phyloP scores from a whole-genome alignment of 2,888 invertebrate genomes.

The Acrobasis repandana region DNA sequence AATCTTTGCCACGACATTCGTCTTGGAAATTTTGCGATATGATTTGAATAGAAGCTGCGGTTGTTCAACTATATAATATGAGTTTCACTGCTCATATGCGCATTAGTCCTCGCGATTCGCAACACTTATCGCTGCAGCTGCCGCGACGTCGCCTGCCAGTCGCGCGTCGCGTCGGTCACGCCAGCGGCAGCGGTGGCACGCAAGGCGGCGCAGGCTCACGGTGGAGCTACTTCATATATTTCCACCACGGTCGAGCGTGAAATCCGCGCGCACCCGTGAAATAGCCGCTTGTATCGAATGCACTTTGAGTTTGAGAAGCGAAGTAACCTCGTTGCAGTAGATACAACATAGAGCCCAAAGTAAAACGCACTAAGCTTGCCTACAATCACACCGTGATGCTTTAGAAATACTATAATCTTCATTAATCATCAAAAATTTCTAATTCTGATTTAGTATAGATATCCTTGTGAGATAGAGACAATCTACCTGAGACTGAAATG shows the following conservation, averaged over 20 bases:
- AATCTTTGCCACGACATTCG: too few species aligned
- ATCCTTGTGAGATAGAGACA: too few species aligned
- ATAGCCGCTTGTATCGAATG: slow-evolving; percentile 18
- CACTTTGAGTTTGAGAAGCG: neutral
- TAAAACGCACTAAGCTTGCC: neutral
- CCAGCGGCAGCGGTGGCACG: slow-evolving; percentile 23
- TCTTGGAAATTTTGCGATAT: too few species aligned
- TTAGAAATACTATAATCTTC: too few species aligned
- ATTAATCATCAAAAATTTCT: too few species aligned
- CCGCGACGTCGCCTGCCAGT: neutral
- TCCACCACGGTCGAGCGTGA: slow-evolving; percentile 18
- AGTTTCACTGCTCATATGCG: neutral
- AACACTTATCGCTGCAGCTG: slow-evolving; percentile 1
- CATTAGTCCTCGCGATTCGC: neutral
- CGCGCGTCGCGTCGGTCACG: slow-evolving; percentile 17
- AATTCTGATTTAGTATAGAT: too few species aligned
- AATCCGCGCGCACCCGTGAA: slow-evolving; percentile 28
- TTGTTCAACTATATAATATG: too few species aligned
- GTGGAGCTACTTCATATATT: too few species aligned
- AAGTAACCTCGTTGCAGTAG: neutral
- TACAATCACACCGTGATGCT: too few species aligned
- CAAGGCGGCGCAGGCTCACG: neutral
- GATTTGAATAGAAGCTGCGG: too few species aligned
- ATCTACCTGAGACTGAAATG: too few species aligned
- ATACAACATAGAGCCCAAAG: neutral